Conservation (phyloP, 1,140 invertebrate genomes). For the Drosophila persimilis region DNA sequence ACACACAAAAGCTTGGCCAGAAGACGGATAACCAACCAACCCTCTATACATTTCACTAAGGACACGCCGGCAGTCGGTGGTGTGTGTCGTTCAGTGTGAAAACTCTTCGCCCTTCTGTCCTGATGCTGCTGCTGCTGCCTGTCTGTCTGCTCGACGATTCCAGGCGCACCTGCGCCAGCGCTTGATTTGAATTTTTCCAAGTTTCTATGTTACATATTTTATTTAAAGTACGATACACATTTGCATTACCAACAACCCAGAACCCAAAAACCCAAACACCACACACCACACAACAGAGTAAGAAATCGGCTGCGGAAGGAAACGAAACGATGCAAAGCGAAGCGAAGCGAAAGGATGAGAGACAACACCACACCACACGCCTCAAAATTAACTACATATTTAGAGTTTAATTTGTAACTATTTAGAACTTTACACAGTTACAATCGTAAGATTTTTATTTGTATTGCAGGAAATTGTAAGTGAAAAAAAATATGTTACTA, state of each 20-base stretch:
- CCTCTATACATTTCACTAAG: slow-evolving; percentile 27
- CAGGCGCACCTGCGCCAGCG: slow-evolving; percentile 62
- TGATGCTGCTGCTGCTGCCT: slow-evolving; percentile 24
- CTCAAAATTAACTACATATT: slow-evolving; percentile 77
- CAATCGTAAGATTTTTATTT: slow-evolving; percentile 79
- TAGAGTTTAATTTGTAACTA: slow-evolving; percentile 80
- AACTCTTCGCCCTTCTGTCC: background rate
- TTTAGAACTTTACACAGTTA: slow-evolving; percentile 78
- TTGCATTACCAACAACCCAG: slow-evolving; percentile 66
- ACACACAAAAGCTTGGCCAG: slow-evolving; percentile 17
- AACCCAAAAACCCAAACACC: slow-evolving; percentile 29
- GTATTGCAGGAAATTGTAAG: slow-evolving; percentile 78
- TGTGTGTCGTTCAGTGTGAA: slow-evolving; percentile 33
- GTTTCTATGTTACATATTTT: slow-evolving; percentile 71
- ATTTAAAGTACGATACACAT: slow-evolving; percentile 74
- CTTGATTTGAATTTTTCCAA: slow-evolving; percentile 78
- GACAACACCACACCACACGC: slow-evolving; percentile 71
- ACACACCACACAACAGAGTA: slow-evolving; percentile 7
- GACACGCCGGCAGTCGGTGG: slow-evolving; percentile 15
- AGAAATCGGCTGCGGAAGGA: slow-evolving; percentile 37
- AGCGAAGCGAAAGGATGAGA: slow-evolving; percentile 6
- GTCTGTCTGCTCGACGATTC: slow-evolving; percentile 54
- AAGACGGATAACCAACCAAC: slow-evolving; percentile 6
- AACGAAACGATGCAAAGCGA: slow-evolving; percentile 3
- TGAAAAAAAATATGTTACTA: slow-evolving; percentile 74